Conservation (phyloP, 2,888 invertebrate genomes). For the Oxytorus armatus region DNA sequence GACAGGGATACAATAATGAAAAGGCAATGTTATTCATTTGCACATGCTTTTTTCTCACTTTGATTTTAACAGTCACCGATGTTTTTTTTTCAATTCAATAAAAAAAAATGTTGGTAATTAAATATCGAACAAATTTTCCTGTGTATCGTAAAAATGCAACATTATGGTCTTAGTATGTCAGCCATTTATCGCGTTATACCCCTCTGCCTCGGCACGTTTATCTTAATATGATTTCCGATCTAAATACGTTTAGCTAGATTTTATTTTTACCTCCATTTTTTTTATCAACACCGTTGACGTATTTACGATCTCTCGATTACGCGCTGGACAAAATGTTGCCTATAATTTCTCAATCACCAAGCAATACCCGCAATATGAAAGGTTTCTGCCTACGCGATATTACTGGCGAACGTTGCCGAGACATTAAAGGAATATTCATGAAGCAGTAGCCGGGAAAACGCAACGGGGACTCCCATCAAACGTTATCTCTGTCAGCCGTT, state of each 20-base stretch:
- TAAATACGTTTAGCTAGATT: neutral
- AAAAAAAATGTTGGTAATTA: no score
- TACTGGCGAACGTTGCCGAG: neutral
- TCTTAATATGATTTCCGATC: no score
- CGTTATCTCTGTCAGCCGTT: slow-evolving; percentile 24
- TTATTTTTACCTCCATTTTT: neutral
- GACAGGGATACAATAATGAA: no score
- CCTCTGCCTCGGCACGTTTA: no score
- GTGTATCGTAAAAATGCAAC: no score
- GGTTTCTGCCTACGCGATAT: slow-evolving; percentile 11
- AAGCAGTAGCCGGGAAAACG: slow-evolving; percentile 41
- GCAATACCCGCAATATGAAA: slow-evolving; percentile 2
- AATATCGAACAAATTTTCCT: no score
- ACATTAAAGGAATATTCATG: slow-evolving; percentile 60
- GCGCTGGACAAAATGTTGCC: slow-evolving; percentile 15
- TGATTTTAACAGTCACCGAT: no score
- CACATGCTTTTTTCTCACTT: no score
- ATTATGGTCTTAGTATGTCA: no score
- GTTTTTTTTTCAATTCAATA: no score
- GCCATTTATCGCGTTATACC: no score
- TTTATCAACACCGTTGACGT: neutral
- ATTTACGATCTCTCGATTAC: neutral
- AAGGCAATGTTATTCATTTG: no score
- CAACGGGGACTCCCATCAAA: slow-evolving; percentile 35
- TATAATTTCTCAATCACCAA: slow-evolving; percentile 49